Conservation (phyloP, 1,140 invertebrate genomes). For the Oedothorax gibbosus region DNA sequence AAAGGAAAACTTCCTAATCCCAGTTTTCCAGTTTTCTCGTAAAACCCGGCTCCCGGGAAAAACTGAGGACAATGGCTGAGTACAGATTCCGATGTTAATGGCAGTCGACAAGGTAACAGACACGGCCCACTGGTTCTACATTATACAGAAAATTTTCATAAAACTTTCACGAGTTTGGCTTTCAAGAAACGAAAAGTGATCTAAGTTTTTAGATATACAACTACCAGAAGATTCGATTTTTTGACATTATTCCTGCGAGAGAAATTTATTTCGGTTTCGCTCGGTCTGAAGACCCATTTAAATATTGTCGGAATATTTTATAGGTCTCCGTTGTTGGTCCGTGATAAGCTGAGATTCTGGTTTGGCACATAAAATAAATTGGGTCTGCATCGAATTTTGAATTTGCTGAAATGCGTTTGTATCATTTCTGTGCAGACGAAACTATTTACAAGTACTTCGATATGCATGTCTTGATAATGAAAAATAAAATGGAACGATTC, state of each 20-base stretch:
- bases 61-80: conserved; percentile 5
- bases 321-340: not conserved
- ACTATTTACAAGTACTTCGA: too few relatives aligned
- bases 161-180: not conserved
- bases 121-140: conserved; percentile 11
- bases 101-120: conserved; percentile 2
- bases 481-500: too few relatives aligned
- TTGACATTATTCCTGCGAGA: conserved; percentile 11
- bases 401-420: too few relatives aligned
- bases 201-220: too few relatives aligned
- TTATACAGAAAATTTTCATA: conserved; percentile 38
- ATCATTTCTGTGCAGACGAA: too few relatives aligned
- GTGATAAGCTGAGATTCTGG: conserved; percentile 1
- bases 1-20: conserved; percentile 4
- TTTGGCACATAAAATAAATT: too few relatives aligned
- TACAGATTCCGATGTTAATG: conserved; percentile 18
- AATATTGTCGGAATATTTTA: conserved; percentile 33
- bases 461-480: too few relatives aligned
- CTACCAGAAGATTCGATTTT: conserved; percentile 18
- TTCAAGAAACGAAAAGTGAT: too few relatives aligned
- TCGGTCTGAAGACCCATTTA: conserved; percentile 20
- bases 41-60: not conserved
- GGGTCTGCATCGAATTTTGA: too few relatives aligned
- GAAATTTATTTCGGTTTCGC: conserved; percentile 13
- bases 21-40: conserved; percentile 1